Evolutionary conservation across 2,113 vertebrate species (phyloP).

Genomic region (Lasiurus cinereus): DNA sequence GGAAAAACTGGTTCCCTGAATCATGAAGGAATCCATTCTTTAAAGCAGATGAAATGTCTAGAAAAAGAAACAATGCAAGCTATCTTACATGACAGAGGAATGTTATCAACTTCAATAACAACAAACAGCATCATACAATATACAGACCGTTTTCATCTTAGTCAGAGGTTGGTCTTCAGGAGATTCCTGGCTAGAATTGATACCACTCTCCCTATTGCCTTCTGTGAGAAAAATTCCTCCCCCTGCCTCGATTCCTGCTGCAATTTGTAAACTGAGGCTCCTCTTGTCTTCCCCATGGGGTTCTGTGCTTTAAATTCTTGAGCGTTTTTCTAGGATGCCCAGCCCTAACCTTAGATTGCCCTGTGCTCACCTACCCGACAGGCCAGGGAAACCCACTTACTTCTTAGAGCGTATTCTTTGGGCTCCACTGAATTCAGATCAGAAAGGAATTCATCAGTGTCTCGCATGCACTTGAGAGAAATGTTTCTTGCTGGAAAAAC

Average conservation of each 20-base stretch:
- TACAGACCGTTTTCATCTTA: background rate
- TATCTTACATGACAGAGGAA: background rate
- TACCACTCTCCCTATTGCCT: background rate
- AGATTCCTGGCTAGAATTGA: background rate
- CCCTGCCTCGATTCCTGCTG: background rate
- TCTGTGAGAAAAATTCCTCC: background rate
- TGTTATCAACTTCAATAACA: background rate
- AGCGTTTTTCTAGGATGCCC: background rate
- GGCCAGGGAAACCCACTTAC: constrained; percentile 87
- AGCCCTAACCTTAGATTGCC: background rate
- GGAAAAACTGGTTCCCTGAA: background rate
- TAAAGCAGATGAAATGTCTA: constrained; percentile 44
- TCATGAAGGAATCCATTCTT: constrained; percentile 11
- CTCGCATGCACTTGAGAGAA: constrained; percentile 87
- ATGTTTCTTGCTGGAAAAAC: constrained; percentile 78
- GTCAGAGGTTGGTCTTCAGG: background rate
- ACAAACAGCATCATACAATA: background rate
- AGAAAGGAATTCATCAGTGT: constrained; percentile 87
- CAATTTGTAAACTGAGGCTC: background rate
- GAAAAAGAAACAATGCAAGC: background rate
- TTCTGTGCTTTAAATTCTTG: constrained; percentile 22
- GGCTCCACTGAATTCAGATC: constrained; percentile 89
- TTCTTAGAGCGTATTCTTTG: constrained; percentile 89
- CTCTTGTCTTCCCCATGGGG: background rate
- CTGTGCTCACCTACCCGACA: background rate